phyloP scores from a whole-genome alignment of 1,140 invertebrate species.

The Cotesia typhae region DNA sequence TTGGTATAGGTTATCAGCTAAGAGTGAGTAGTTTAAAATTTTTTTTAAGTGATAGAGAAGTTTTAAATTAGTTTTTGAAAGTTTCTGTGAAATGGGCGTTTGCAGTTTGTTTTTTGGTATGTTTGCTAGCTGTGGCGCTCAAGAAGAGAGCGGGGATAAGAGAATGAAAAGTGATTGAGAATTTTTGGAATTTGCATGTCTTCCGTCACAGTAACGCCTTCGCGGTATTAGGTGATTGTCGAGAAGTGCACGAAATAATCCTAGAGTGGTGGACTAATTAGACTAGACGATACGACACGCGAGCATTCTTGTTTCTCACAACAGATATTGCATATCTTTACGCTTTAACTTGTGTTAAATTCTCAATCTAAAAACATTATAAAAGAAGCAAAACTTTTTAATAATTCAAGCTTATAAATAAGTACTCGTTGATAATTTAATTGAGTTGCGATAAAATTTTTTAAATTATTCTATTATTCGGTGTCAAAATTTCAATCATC shows the following conservation, averaged over 20 bases:
- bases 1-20: no score
- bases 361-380: not conserved
- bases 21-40: not conserved
- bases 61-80: conserved; percentile 14
- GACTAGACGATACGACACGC: conserved; percentile 52
- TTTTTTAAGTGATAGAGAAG: conserved; percentile 3
- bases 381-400: not conserved
- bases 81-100: conserved; percentile 2
- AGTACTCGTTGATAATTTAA: no score
- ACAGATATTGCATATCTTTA: conserved; percentile 1
- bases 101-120: conserved; percentile 4
- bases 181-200: conserved; percentile 26
- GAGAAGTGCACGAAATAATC: conserved; percentile 47
- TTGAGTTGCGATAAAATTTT: no score
- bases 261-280: conserved; percentile 52
- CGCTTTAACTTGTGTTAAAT: not conserved
- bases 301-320: conserved; percentile 33
- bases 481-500: no score
- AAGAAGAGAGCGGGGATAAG: no score
- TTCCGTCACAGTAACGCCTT: conserved; percentile 26
- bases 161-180: conserved; percentile 19
- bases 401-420: no score
- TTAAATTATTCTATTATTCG: no score
- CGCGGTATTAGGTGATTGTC: conserved; percentile 32
- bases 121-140: not conserved